Evolutionary conservation across 2,113 vertebrate species (phyloP), one percentile per base, ranked within the genome.

Genomic region (Aegotheles bennettii): DNA sequence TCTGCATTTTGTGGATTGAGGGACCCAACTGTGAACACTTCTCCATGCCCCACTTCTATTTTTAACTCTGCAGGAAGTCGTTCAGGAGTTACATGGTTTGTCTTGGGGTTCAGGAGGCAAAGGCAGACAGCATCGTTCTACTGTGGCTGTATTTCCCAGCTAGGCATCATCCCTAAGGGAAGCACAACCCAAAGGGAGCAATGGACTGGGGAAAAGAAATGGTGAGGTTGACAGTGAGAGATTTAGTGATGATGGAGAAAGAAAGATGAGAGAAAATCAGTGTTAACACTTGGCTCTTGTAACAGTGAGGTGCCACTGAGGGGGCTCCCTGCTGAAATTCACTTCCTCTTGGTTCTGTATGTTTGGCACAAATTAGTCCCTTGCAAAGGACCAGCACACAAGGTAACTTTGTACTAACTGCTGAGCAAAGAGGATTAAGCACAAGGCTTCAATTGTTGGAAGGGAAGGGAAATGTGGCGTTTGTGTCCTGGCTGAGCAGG

Each of bases 361-460:
- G 36, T 53, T 96, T 96, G 96, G 94, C 92, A 95, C 71, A 87
- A 43, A 7, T 7, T 0, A 21, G 69, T 57, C 88, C 92, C 87
- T 86, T 93, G 93, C 95, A 93, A 68, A 68, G 79, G 83, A 74
- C 82, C 83, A 16, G 79, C 93, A 88, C 88, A 96, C 88, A 96
- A 95, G 95, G 92, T 96, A 47, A 97, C 93, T 87, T 75, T 96
- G 93, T 97, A 23, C 94, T 78, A 35, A 82, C 90, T 74, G 82
- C 93, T 84, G 96, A 92, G 92, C 88, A 78, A 35, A 87, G 92
- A 59, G 86, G 80, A 84, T 95, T 92, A 69, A 92, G 75, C 86
- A 96, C 92, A 92, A 96, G 84, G 83, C 95, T 96, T 43, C 61
- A 38, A 86, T 84, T 96, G 93, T 95, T 91, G 65, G 28, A 29